Percentiles rank a stretch among this genome's conserved stretches.
These are phyloP conservation scores for Galago senegalensis DNA, from an alignment of 2,797 vertebrate genomes.

Conservation along the genomic window DNA sequence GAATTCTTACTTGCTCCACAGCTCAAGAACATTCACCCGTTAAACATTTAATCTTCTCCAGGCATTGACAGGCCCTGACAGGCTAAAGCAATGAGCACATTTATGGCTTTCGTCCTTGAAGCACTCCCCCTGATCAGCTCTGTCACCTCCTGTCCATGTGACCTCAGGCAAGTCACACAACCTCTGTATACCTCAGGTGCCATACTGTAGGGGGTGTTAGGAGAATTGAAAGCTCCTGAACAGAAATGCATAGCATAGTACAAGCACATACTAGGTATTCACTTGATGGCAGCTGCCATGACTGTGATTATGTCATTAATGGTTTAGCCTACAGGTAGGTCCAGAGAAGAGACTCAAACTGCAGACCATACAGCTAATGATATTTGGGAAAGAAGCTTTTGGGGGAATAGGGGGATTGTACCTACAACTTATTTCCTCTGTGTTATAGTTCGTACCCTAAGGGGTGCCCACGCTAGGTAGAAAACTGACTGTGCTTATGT, in stretches of 20 bases:
- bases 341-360: constrained; percentile 2
- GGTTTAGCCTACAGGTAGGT: not conserved
- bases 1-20: not conserved
- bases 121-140: not conserved
- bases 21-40: not conserved
- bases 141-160: not conserved
- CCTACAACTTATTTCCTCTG: not conserved
- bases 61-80: not conserved
- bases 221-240: not conserved
- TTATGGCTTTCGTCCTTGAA: not conserved
- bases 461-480: not conserved
- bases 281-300: not conserved
- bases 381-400: not conserved
- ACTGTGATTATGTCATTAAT: not conserved
- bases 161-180: not conserved
- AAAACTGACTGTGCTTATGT: not conserved
- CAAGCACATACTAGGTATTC: not conserved
- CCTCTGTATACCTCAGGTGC: not conserved
- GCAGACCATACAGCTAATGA: not conserved
- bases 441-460: not conserved
- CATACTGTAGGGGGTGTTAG: not conserved
- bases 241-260: not conserved
- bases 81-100: not conserved
- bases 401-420: not conserved
- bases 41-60: not conserved